These are phyloP conservation scores for Rhamnusium bicolor DNA, from an alignment of 2,888 invertebrate species.

Conservation along the genomic window DNA sequence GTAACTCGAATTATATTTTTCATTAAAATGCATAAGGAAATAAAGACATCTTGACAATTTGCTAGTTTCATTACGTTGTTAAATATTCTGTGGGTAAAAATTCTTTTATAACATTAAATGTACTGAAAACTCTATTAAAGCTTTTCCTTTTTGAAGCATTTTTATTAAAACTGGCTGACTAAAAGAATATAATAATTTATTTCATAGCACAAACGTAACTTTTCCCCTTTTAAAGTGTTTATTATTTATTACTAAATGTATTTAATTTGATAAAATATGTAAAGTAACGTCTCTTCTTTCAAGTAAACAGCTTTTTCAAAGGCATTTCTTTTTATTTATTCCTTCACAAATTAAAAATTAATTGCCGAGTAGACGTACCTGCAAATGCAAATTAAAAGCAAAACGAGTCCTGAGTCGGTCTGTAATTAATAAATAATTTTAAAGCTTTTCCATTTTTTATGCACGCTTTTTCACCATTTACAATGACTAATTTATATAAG, in stretches of 20 bases:
- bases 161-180: constrained; percentile 1
- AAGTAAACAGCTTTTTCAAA: background rate
- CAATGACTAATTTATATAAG: no score
- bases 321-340: constrained; percentile 5
- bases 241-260: constrained; percentile 11
- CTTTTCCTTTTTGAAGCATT: constrained; percentile 3
- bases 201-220: background rate
- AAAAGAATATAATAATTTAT: constrained; percentile 3
- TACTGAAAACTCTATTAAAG: constrained; percentile 14
- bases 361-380: no score
- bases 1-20: background rate
- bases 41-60: background rate
- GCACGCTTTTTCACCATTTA: background rate
- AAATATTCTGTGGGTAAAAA: background rate
- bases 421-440: background rate
- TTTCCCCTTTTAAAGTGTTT: background rate
- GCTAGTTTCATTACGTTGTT: background rate
- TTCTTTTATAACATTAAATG: constrained; percentile 19
- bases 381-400: constrained; percentile 10
- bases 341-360: constrained; percentile 15
- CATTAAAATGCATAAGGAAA: background rate
- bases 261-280: constrained; percentile 3
- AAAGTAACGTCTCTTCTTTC: background rate
- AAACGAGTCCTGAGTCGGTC: background rate
- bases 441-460: background rate